Conservation (phyloP, 2,888 invertebrate genomes). For the Hedya salicella region DNA sequence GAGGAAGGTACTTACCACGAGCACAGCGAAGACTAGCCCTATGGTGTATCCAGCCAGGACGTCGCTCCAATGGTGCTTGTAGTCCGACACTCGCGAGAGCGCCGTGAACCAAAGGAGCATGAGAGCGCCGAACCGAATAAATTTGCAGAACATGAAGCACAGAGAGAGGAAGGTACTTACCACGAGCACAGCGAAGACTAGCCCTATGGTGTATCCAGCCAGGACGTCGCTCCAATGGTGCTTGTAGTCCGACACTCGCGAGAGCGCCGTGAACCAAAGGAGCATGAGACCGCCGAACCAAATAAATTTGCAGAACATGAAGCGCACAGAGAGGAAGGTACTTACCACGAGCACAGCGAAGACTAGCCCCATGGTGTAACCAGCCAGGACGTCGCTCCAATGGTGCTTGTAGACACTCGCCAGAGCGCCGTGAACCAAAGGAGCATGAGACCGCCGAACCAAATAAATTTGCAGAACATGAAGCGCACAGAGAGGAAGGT, state of each 20-base stretch:
- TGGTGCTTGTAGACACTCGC: slow-evolving; percentile 98
- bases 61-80: slow-evolving; percentile 99
- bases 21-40: slow-evolving; percentile 87
- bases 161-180: slow-evolving; percentile 65
- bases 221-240: neutral
- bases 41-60: slow-evolving; percentile 92
- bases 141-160: slow-evolving; percentile 90
- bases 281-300: neutral
- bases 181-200: slow-evolving; percentile 90
- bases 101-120: slow-evolving; percentile 93
- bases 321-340: slow-evolving; percentile 44
- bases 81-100: slow-evolving; percentile 95
- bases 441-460: too few relatives aligned
- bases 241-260: slow-evolving; percentile 89
- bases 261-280: neutral
- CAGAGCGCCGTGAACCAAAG: slow-evolving; percentile 86
- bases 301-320: neutral
- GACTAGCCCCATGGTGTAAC: slow-evolving; percentile 87
- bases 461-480: too few relatives aligned
- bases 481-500: neutral
- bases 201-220: neutral
- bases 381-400: slow-evolving; percentile 97
- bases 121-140: slow-evolving; percentile 91
- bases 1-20: slow-evolving; percentile 53
- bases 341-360: slow-evolving; percentile 89